These are phyloP conservation scores for Drosophila jambulina DNA, from an alignment of 1,140 invertebrate species.

Conservation along the genomic window DNA sequence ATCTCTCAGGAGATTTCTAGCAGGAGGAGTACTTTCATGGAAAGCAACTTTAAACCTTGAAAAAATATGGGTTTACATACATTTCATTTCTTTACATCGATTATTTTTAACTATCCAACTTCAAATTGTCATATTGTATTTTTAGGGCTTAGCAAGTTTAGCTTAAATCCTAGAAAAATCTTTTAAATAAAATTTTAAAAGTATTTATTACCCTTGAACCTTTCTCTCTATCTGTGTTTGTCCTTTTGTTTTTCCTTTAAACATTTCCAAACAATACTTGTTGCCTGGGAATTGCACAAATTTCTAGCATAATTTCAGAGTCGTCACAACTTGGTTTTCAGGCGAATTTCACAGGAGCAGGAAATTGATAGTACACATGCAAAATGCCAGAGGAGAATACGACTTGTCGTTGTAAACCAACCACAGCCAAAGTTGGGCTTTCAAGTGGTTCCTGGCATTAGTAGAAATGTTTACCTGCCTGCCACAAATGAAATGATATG, in stretches of 20 bases:
- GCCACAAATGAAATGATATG: slow-evolving; percentile 23
- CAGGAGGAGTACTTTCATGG: not conserved
- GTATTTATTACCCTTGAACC: not conserved
- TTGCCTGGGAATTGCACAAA: slow-evolving; percentile 55
- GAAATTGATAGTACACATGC: not conserved
- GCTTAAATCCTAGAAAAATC: not conserved
- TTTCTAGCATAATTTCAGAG: slow-evolving; percentile 1
- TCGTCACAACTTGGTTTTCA: not conserved
- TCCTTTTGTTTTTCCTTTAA: not conserved
- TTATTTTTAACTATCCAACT: too few species aligned
- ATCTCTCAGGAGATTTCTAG: not conserved
- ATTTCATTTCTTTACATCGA: too few species aligned
- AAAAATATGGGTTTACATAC: too few species aligned
- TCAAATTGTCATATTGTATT: too few species aligned
- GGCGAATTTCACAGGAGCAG: not conserved
- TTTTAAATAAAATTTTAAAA: not conserved
- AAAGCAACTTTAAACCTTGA: too few species aligned
- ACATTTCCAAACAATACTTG: slow-evolving; percentile 61
- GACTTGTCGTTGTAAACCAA: slow-evolving; percentile 2
- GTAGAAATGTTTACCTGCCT: slow-evolving; percentile 29
- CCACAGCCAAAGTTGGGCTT: slow-evolving; percentile 11
- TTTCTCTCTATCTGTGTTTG: not conserved
- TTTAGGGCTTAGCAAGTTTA: not conserved
- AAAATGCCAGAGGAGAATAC: not conserved
- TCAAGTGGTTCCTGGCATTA: slow-evolving; percentile 20